Evolutionary conservation across 2,888 invertebrate genomes (phyloP).

Genomic region (Dermolepida albohirtum): DNA sequence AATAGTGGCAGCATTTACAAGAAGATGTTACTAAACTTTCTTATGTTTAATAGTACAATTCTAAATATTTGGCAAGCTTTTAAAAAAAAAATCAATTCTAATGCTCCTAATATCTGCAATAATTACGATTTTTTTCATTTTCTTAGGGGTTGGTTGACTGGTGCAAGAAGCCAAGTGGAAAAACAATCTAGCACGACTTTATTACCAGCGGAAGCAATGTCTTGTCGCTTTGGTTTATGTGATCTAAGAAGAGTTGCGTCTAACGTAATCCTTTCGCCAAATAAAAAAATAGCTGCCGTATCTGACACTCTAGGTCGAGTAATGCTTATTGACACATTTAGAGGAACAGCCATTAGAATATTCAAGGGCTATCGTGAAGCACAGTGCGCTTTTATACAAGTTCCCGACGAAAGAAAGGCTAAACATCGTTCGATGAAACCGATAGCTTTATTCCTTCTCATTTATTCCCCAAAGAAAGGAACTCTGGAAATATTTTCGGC

Average conservation of each 20-base stretch:
- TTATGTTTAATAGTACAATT: too few relatives aligned
- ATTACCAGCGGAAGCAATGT: conserved; percentile 78
- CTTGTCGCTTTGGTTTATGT: conserved; percentile 83
- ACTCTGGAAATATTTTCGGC: conserved; percentile 93
- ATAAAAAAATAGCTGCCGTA: conserved; percentile 82
- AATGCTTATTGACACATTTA: conserved; percentile 83
- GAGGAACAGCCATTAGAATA: conserved; percentile 83
- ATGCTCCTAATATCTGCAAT: neutral
- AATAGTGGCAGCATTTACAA: too few relatives aligned
- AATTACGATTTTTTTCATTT: conserved; percentile 27
- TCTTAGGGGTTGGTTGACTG: conserved; percentile 69
- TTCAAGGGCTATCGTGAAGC: conserved; percentile 98
- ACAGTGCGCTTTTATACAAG: conserved; percentile 93
- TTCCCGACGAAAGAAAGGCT: conserved; percentile 72
- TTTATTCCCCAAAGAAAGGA: conserved; percentile 93
- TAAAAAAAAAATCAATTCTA: too few relatives aligned
- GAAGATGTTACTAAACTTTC: too few relatives aligned
- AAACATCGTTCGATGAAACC: conserved; percentile 60
- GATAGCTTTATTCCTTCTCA: conserved; percentile 85
- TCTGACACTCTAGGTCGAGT: conserved; percentile 91
- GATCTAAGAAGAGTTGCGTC: conserved; percentile 83
- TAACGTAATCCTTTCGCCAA: conserved; percentile 82
- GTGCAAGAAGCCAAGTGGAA: conserved; percentile 64
- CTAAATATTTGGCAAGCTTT: too few relatives aligned
- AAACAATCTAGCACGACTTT: conserved; percentile 62